phyloP scores from a whole-genome alignment of 2,113 vertebrate species.

The Forbesichthys papilliferus region DNA sequence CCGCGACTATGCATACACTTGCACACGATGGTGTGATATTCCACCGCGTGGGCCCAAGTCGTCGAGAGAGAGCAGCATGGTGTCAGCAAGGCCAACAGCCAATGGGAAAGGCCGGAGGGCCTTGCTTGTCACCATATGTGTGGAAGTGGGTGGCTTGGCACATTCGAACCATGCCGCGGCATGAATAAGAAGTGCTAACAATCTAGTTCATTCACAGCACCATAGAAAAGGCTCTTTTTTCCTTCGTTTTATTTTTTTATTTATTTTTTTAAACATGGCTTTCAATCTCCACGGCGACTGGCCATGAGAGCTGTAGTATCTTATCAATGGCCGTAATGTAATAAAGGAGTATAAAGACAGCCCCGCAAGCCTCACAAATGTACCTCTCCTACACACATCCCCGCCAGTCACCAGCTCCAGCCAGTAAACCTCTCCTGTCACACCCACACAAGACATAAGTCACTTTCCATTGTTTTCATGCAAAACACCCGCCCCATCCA shows the following conservation, averaged over 20 bases:
- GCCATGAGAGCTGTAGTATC: neutral
- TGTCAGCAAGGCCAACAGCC: conserved; percentile 58
- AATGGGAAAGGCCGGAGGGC: conserved; percentile 61
- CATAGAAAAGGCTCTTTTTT: conserved; percentile 13
- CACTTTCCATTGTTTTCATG: neutral
- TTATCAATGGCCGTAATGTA: neutral
- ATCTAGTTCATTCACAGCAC: conserved; percentile 31
- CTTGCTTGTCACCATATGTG: conserved; percentile 68
- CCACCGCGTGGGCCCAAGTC: conserved; percentile 43
- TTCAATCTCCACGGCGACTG: neutral
- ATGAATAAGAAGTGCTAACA: conserved; percentile 16
- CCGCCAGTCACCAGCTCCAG: conserved; percentile 11
- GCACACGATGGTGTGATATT: conserved; percentile 40
- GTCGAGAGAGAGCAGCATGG: conserved; percentile 47
- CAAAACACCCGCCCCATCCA: neutral
- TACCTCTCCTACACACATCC: conserved; percentile 12
- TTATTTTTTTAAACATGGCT: too few relatives aligned
- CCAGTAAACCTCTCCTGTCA: conserved; percentile 42
- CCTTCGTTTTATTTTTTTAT: neutral
- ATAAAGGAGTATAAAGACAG: neutral
- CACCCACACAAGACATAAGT: conserved; percentile 35
- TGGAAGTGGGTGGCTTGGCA: conserved; percentile 45
- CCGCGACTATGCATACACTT: conserved; percentile 36
- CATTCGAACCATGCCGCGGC: conserved; percentile 12
- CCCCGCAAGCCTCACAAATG: conserved; percentile 9